Evolutionary conservation across 2,888 invertebrate genomes (phyloP).

Genomic region (Caenorhabditis panamensis): DNA sequence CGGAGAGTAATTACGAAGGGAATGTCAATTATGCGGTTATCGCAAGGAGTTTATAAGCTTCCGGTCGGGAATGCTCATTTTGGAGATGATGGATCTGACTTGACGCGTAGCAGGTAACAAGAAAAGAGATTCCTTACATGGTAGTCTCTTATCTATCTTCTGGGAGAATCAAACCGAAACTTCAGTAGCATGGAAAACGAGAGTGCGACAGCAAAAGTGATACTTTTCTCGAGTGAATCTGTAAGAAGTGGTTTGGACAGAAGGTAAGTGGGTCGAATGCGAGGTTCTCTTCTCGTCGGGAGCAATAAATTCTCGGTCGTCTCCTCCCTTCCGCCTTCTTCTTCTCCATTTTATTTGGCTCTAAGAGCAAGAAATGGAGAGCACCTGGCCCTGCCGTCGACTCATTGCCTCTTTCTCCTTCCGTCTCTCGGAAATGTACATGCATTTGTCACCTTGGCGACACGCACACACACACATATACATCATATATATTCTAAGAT

Average conservation of each 20-base stretch:
- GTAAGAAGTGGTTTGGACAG: not conserved
- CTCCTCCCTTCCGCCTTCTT: not conserved
- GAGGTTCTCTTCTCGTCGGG: not conserved
- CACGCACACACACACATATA: slow-evolving; percentile 30
- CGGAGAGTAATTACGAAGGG: not conserved
- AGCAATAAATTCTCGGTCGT: slow-evolving; percentile 41
- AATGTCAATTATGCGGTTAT: slow-evolving; percentile 2
- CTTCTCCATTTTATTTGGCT: not conserved
- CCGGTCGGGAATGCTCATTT: not conserved
- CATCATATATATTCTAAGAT: slow-evolving; percentile 25
- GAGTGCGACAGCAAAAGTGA: no score
- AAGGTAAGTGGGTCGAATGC: slow-evolving; percentile 21
- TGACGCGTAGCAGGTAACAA: no score
- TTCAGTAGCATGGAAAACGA: no score
- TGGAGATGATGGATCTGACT: no score
- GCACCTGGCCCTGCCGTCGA: slow-evolving; percentile 31
- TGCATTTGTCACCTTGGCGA: slow-evolving; percentile 59
- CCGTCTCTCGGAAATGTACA: slow-evolving; percentile 48
- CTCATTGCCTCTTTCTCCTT: slow-evolving; percentile 23
- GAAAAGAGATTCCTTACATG: no score
- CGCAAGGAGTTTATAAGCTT: not conserved
- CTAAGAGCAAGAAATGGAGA: slow-evolving; percentile 8
- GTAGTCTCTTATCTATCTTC: no score
- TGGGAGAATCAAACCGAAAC: no score
- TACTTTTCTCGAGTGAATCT: no score